Evolutionary conservation across 2,113 vertebrate species (phyloP), one percentile per base, ranked within the genome.

Genomic region (Recurvirostra avosetta): DNA sequence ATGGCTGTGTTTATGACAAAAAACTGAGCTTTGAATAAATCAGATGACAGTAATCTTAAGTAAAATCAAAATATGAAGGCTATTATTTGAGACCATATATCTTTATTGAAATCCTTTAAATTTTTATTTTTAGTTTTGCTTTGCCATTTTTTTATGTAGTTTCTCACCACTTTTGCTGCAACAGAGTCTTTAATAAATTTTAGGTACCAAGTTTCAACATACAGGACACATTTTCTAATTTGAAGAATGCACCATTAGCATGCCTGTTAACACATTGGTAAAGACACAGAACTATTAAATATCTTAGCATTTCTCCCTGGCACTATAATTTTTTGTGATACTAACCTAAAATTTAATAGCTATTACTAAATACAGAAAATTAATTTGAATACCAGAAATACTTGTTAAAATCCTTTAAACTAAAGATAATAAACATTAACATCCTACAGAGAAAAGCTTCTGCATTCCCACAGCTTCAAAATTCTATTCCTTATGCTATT

Each of bases 181-280:
- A 43, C 7, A 38, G 22, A 68, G 23, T 41, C 4, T 81, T 67
- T 41, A 43, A 32, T 38, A 52, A 76, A 67, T 47, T 3, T 6
- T 77, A 32, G 4, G 14, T 68, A 38, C 3, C 14, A 47, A 27
- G 4, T 59, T 75, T 71, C 32, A 79, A 22, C 4, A 32, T 43
- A 71, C 4, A 71, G 10, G 17, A 38, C 4, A 43, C 15, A 14
- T 30, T 67, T 82, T 59, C 13, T 40, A n/a, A 55, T 78, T 43
- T 50, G n/a, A 82, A 61, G 4, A 68, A 41, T 38, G 9, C 2
- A 47, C 27, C 10, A 4, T 40, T 36, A 32, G 0, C 0, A 0
- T 40, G 7, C 49, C 9, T 78, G 13, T 50, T 74, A 50, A 34
- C 15, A 17, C 13, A 47, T 20, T 49, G 8, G 3, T 45, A 70